phyloP scores from a whole-genome alignment of 2,888 invertebrate species.

The Boloria selene region DNA sequence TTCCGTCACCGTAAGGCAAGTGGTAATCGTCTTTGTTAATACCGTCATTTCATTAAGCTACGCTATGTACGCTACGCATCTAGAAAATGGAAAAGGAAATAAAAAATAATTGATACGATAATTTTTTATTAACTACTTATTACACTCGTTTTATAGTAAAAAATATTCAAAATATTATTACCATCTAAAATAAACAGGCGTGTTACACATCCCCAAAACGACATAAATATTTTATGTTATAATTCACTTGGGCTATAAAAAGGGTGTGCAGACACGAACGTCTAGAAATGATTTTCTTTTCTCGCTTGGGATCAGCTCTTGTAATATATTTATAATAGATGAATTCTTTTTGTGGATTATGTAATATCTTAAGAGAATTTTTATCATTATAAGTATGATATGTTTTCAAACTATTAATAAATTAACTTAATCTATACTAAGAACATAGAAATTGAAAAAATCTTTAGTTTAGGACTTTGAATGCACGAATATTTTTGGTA shows the following conservation, averaged over 20 bases:
- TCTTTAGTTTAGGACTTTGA: too few relatives aligned
- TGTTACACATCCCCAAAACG: slow-evolving; percentile 69
- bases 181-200: slow-evolving; percentile 67
- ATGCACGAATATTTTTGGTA: too few relatives aligned
- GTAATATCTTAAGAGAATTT: slow-evolving; percentile 44
- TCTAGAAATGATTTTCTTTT: slow-evolving; percentile 62
- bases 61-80: too few relatives aligned
- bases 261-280: slow-evolving; percentile 63
- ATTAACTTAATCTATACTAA: too few relatives aligned
- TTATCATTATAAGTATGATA: too few relatives aligned
- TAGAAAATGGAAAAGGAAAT: not conserved
- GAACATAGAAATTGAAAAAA: too few relatives aligned
- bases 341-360: slow-evolving; percentile 55
- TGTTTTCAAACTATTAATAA: too few relatives aligned
- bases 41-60: too few relatives aligned
- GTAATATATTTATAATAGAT: slow-evolving; percentile 45
- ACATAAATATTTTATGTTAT: slow-evolving; percentile 68
- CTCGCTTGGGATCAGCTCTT: slow-evolving; percentile 50
- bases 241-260: slow-evolving; percentile 74
- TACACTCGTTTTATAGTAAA: slow-evolving; percentile 59
- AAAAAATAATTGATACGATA: not conserved
- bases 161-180: slow-evolving; percentile 69
- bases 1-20: too few relatives aligned
- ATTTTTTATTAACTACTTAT: slow-evolving; percentile 40
- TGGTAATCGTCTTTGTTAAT: too few relatives aligned